Evolutionary conservation across 2,797 vertebrate species (phyloP).

Genomic region (Peromyscus nudipes): DNA sequence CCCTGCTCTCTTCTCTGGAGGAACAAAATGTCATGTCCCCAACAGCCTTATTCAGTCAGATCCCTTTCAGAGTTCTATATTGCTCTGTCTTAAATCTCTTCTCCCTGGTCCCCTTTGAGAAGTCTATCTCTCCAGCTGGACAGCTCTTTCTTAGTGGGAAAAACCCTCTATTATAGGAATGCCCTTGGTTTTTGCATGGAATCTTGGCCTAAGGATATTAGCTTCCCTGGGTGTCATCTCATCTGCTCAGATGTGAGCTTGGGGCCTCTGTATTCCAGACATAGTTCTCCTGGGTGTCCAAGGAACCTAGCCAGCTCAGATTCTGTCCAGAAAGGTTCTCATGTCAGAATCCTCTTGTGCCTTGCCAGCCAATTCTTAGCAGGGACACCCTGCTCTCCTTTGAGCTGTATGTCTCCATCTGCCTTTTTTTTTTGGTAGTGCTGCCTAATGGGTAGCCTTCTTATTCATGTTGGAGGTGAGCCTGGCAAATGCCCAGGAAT

Average conservation of each 20-base stretch:
- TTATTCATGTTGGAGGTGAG: background rate
- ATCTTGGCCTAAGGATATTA: constrained; percentile 63
- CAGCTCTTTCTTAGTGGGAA: background rate
- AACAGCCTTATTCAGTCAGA: background rate
- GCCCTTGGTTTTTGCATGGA: constrained; percentile 72
- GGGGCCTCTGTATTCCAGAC: constrained; percentile 70
- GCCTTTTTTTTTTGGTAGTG: background rate
- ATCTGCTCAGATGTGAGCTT: constrained; percentile 65
- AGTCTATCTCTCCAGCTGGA: constrained; percentile 56
- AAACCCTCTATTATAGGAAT: constrained; percentile 39
- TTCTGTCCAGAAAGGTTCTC: constrained; percentile 75
- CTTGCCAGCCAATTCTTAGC: constrained; percentile 74
- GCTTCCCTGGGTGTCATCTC: constrained; percentile 49
- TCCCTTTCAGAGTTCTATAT: background rate
- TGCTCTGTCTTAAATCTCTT: background rate
- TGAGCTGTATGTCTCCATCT: constrained; percentile 17
- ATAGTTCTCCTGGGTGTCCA: constrained; percentile 62
- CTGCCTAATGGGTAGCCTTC: background rate
- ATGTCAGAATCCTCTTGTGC: constrained; percentile 77
- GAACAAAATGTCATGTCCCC: background rate
- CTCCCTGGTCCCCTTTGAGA: constrained; percentile 18
- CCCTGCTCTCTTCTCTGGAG: background rate
- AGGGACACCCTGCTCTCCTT: constrained; percentile 74
- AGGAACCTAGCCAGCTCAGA: constrained; percentile 67
- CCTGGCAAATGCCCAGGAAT: constrained; percentile 65